Conservation (phyloP, 92 coral and sea anemone species). For the Umimayanthus chanpuru region DNA sequence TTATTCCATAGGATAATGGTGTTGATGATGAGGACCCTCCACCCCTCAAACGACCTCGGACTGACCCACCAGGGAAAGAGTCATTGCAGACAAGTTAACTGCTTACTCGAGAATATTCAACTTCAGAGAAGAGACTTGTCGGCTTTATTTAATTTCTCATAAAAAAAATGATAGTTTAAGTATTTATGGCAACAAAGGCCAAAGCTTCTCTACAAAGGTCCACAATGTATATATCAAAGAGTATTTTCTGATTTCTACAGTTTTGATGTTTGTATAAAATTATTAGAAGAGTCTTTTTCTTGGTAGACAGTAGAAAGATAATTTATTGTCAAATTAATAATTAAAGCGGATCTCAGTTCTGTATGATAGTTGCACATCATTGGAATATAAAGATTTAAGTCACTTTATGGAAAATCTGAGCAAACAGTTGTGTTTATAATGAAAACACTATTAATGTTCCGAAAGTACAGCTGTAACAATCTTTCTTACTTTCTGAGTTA, state of each 20-base stretch:
- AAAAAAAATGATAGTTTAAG: conserved; percentile 4
- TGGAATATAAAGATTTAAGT: background rate
- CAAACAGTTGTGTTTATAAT: too few relatives aligned
- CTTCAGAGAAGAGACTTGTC: conserved; percentile 4
- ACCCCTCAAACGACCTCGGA: conserved; percentile 61
- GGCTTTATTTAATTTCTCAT: conserved; percentile 35
- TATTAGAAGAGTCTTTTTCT: background rate
- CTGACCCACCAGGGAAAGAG: conserved; percentile 32
- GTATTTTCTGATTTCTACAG: conserved; percentile 4
- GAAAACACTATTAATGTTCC: too few relatives aligned
- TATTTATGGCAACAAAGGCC: conserved; percentile 39
- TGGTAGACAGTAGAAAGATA: background rate
- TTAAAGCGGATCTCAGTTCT: background rate
- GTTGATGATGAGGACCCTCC: conserved; percentile 54
- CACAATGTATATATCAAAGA: conserved; percentile 1
- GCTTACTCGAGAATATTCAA: conserved; percentile 9
- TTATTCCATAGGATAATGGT: conserved; percentile 43
- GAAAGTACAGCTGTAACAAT: too few relatives aligned
- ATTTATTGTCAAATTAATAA: background rate
- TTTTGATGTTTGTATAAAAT: background rate
- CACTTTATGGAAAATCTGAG: too few relatives aligned
- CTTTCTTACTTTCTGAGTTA: too few relatives aligned
- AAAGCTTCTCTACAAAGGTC: background rate
- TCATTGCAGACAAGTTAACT: conserved; percentile 30
- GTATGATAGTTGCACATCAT: background rate